Evolutionary conservation across 2,113 vertebrate species (phyloP).

Genomic region (Steatornis caripensis): DNA sequence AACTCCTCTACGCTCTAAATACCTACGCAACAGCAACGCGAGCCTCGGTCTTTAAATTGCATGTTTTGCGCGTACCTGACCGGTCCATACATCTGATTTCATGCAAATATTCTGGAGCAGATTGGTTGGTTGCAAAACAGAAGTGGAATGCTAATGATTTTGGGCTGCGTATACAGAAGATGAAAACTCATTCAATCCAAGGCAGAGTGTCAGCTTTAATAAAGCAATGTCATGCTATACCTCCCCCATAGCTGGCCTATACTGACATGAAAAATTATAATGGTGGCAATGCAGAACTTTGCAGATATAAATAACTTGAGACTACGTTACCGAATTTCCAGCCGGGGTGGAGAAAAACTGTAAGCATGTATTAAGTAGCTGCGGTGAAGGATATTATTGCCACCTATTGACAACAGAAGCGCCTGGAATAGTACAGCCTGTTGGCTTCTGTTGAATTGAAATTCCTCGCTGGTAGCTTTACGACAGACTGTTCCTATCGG

Average conservation of each 20-base stretch:
- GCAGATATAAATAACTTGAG: constrained; percentile 67
- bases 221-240: constrained; percentile 28
- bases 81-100: constrained; percentile 9
- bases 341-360: neutral
- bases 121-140: neutral
- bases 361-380: constrained; percentile 10
- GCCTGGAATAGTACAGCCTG: neutral
- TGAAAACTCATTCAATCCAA: constrained; percentile 17
- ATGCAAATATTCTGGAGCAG: constrained; percentile 54
- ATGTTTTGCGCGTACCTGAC: neutral
- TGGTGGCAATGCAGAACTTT: constrained; percentile 55
- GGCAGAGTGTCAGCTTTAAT: constrained; percentile 53
- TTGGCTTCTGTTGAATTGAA: neutral
- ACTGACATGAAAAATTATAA: constrained; percentile 66
- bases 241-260: constrained; percentile 31
- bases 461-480: neutral
- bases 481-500: neutral
- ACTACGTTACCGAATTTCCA: constrained; percentile 52
- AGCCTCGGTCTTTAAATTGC: neutral
- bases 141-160: constrained; percentile 31
- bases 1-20: neutral
- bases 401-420: constrained; percentile 50
- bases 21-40: neutral
- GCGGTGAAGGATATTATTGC: constrained; percentile 61
- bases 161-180: neutral